Base-by-base conservation (phyloP, 2,797 vertebrate species). In the Macropodus opercularis region DNA sequence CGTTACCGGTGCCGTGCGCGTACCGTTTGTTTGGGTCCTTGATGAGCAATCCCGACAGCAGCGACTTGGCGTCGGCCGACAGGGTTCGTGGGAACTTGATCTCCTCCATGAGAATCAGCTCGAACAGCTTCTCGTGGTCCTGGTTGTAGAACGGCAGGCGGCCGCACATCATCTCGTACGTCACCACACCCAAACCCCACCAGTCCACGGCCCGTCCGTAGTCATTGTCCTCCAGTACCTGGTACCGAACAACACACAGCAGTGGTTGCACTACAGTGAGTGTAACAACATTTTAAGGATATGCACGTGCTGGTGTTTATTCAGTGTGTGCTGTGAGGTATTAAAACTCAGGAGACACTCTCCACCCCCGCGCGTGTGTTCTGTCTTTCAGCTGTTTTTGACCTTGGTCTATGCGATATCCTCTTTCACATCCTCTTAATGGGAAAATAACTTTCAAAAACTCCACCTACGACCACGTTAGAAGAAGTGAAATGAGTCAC, bases 151-250 rank as follows among this genome's bases (percentile, higher is more conserved):
- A 98, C 0, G 96, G 96, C 72, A 98, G 87, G 61, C 96, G 93
- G 72, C 96, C 96, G 46, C 96, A 98, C 96, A 98, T 98, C 96
- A 98, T 98, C 84, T 98, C 96, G 61, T 98, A 98, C 91, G 95
- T 98, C 65, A 98, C 96, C 77, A 98, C 96, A 21, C 96, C 96
- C 49, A 98, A 83, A 52, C 96, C 96, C 96, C 96, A 98, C 96
- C 96, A 98, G 89, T 98, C 96, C 85, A 98, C 96, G 17, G 96
- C 96, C 56, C 96, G 94, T 5, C 96, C 96, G 3, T 98, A 98
- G 75, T 98, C 96, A 31, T 98, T 98, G 82, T 98, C 96, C 90
- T 98, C 96, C 85, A 98, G 83, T 15, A 98, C 96, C 96, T 98
- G 76, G 21, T 0, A 0, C 65, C 15, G 19, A 0, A 40, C 1